A percentile compares a stretch with the other conserved stretches of the same genome.
phyloP scores from a whole-genome alignment of 2,888 invertebrate genomes.

The Empis livida region DNA sequence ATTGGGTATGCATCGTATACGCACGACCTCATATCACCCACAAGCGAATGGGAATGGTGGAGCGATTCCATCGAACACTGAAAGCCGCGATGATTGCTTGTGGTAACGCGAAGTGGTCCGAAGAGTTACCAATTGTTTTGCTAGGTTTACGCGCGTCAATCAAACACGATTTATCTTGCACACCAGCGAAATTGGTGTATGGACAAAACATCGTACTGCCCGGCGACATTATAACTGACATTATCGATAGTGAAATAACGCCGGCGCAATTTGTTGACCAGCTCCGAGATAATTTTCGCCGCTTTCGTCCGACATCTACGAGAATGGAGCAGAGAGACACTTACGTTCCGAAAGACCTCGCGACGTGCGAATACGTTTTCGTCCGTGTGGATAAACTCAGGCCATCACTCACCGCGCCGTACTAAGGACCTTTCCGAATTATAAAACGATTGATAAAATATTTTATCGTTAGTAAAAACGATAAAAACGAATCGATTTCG shows the following conservation, averaged over 20 bases:
- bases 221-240: not conserved
- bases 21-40: conserved; percentile 5
- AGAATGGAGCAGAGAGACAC: not conserved
- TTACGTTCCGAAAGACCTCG: not conserved
- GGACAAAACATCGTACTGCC: not conserved
- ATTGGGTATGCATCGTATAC: conserved; percentile 4
- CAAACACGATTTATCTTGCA: not conserved
- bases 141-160: conserved; percentile 2
- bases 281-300: conserved; percentile 1
- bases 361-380: conserved; percentile 1
- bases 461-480: no score
- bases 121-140: conserved; percentile 4
- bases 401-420: no score
- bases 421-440: no score
- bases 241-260: not conserved
- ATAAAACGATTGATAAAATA: no score
- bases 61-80: not conserved
- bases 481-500: no score
- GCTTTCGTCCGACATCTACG: not conserved
- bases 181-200: not conserved
- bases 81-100: conserved; percentile 14
- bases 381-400: no score
- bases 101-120: conserved; percentile 9
- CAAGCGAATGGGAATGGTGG: conserved; percentile 5
- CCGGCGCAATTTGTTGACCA: not conserved